Conservation (phyloP, 1,140 invertebrate genomes). For the Zaprionus taronus region DNA sequence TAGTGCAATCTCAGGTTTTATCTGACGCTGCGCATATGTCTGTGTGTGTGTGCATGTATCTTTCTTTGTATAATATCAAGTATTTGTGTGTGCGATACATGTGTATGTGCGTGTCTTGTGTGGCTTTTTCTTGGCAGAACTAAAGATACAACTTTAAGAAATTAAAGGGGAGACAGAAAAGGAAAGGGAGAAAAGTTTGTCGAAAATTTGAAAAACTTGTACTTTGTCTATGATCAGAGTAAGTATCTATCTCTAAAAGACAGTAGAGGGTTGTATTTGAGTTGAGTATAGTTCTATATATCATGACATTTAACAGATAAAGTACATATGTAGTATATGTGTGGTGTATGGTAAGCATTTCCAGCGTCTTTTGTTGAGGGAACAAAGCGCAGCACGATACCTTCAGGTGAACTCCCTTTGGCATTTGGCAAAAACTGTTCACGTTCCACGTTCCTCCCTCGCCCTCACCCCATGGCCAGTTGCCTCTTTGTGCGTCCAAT, state of each 20-base stretch:
- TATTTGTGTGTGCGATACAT: neutral
- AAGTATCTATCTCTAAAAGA: neutral
- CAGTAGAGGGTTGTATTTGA: neutral
- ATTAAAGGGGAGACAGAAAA: neutral
- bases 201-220: neutral
- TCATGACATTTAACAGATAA: too few relatives aligned
- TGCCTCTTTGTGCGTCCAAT: neutral
- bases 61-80: neutral
- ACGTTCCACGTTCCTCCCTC: neutral
- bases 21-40: neutral
- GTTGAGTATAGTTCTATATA: neutral
- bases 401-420: neutral
- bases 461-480: neutral
- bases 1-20: conserved; percentile 24
- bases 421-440: neutral
- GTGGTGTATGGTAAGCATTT: too few relatives aligned
- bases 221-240: neutral
- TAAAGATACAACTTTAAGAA: neutral
- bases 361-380: too few relatives aligned
- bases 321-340: too few relatives aligned
- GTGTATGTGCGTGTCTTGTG: neutral
- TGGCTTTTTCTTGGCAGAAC: neutral
- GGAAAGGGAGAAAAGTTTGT: neutral
- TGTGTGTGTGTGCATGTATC: neutral
- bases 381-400: too few relatives aligned